Evolutionary conservation across 1,140 invertebrate species (phyloP).

Genomic region (Gryllus bimaculatus): DNA sequence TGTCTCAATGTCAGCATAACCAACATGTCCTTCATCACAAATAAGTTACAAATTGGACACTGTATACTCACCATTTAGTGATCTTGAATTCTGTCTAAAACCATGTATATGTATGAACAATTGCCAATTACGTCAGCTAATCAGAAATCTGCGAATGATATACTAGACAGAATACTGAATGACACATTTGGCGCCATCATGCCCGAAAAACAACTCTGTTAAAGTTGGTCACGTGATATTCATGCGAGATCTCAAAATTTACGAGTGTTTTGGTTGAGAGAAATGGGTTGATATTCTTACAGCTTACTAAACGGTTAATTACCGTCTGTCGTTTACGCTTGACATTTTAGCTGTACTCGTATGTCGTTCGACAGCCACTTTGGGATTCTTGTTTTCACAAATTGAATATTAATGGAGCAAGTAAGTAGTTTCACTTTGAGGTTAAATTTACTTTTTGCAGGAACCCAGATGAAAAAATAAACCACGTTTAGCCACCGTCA

Average conservation of each 20-base stretch:
- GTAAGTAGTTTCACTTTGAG: no score
- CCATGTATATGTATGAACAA: neutral
- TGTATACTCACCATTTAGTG: constrained; percentile 29
- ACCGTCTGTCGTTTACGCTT: no score
- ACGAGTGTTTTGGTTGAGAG: neutral
- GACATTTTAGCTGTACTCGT: no score
- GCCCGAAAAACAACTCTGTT: constrained; percentile 45
- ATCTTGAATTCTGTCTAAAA: no score
- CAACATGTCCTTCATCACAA: constrained; percentile 47
- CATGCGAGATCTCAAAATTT: constrained; percentile 30
- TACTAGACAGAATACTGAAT: constrained; percentile 38
- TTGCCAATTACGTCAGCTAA: constrained; percentile 20
- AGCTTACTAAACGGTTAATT: no score
- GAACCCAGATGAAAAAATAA: no score
- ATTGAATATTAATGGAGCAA: neutral
- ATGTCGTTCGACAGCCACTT: no score
- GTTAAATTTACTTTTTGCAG: no score
- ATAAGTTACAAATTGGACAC: constrained; percentile 31
- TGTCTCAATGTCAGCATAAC: constrained; percentile 35
- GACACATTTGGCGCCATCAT: constrained; percentile 50
- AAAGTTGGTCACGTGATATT: constrained; percentile 43
- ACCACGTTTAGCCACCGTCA: no score
- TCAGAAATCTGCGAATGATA: constrained; percentile 31
- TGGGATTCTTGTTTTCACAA: no score
- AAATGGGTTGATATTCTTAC: no score